Conservation (phyloP, 2,113 vertebrate genomes). For the Rhabdornis inornatus region DNA sequence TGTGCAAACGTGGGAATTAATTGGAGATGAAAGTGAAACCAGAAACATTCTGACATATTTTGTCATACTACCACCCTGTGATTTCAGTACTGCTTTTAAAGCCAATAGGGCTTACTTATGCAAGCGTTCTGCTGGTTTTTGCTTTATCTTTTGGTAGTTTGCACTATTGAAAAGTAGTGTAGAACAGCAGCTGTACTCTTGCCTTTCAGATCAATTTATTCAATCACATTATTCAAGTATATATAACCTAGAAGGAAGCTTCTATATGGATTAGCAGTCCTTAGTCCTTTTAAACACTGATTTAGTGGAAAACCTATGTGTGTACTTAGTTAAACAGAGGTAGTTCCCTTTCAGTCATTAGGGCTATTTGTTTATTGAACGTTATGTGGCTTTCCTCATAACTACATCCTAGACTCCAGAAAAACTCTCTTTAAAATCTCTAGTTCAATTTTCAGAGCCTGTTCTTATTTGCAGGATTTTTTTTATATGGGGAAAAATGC, state of each 20-base stretch:
- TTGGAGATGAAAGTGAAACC: neutral
- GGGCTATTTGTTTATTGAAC: neutral
- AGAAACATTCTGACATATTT: neutral
- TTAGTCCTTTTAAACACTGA: neutral
- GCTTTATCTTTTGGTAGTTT: neutral
- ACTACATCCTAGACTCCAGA: neutral
- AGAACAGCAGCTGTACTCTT: neutral
- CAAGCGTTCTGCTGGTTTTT: neutral
- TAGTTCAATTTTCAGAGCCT: neutral
- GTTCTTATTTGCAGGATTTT: neutral
- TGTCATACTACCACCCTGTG: fast-evolving
- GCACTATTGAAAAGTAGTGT: neutral
- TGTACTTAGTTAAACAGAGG: neutral
- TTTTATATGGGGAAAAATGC: neutral
- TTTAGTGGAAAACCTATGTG: neutral
- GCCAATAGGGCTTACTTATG: neutral
- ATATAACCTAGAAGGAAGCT: neutral
- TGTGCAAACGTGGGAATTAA: neutral
- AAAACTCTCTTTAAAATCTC: neutral
- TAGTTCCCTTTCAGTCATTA: neutral
- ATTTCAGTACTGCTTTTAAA: neutral
- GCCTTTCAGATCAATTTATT: neutral
- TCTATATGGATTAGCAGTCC: neutral
- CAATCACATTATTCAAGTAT: neutral
- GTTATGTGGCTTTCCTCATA: neutral